Evolutionary conservation across 2,888 invertebrate genomes (phyloP).

Genomic region (Drosophila neutralis): DNA sequence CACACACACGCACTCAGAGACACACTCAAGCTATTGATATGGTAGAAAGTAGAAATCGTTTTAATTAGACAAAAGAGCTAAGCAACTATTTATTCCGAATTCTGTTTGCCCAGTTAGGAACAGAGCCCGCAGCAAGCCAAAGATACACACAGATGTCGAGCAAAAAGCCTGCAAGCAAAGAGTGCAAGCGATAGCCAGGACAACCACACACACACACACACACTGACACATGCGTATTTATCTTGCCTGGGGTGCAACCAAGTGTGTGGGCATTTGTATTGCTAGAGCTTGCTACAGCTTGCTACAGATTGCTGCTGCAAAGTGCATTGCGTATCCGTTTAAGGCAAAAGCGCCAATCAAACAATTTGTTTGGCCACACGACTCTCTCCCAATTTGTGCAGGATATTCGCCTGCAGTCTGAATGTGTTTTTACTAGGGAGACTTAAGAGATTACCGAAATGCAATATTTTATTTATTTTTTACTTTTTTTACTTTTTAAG

Average conservation of each 20-base stretch:
- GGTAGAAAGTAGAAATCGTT: slow-evolving; percentile 50
- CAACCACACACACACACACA: not conserved
- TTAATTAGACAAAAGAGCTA: slow-evolving; percentile 77
- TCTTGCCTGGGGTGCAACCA: slow-evolving; percentile 8
- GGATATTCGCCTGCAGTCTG: slow-evolving; percentile 8
- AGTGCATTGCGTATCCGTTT: slow-evolving; percentile 47
- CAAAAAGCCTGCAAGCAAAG: slow-evolving; percentile 10
- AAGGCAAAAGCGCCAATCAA: slow-evolving; percentile 68
- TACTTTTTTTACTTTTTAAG: not conserved
- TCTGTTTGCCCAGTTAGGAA: slow-evolving; percentile 42
- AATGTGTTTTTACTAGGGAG: slow-evolving; percentile 9
- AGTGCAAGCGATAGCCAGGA: slow-evolving; percentile 36
- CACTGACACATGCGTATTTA: not conserved
- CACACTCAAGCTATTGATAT: slow-evolving; percentile 5
- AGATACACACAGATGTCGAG: slow-evolving; percentile 30
- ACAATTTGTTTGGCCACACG: slow-evolving; percentile 37
- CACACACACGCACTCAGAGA: not conserved
- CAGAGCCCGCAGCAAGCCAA: slow-evolving; percentile 29
- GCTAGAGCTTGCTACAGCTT: slow-evolving; percentile 4
- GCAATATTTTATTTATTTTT: not conserved
- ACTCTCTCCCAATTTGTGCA: slow-evolving; percentile 12
- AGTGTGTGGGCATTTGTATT: slow-evolving; percentile 35
- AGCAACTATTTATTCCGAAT: slow-evolving; percentile 78
- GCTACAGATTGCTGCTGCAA: slow-evolving; percentile 21
- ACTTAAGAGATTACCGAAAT: not conserved